Evolutionary conservation across 2,113 vertebrate species (phyloP).

Genomic region (Platysteira castanea): DNA sequence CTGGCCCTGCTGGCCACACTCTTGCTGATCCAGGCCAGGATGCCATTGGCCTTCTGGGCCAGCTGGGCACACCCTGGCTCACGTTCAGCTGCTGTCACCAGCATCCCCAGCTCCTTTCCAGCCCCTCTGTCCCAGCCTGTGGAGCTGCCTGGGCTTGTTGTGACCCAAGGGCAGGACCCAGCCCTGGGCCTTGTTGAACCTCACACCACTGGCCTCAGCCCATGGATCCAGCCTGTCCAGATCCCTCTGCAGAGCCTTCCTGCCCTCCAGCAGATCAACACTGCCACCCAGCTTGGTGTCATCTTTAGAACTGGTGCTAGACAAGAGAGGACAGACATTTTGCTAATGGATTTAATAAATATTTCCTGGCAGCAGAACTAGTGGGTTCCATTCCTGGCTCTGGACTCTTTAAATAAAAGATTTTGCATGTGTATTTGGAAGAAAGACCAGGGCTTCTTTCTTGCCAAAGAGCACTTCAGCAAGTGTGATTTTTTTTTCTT

Average conservation of each 20-base stretch:
- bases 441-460: neutral
- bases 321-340: neutral
- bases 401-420: neutral
- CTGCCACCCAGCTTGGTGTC: accelerated
- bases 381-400: neutral
- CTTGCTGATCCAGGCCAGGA: neutral
- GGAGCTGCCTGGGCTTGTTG: too few species aligned
- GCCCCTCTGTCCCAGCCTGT: too few species aligned
- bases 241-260: neutral
- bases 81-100: too few species aligned
- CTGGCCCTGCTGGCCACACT: neutral
- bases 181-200: too few species aligned
- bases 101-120: too few species aligned
- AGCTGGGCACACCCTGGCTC: too few species aligned
- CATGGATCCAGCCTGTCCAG: accelerated
- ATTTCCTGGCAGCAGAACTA: neutral
- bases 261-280: neutral
- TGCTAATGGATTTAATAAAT: neutral
- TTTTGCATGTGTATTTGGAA: neutral
- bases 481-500: neutral
- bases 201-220: too few species aligned
- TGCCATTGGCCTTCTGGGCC: too few species aligned
- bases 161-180: too few species aligned
- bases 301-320: neutral
- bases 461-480: neutral